Conservation (phyloP, 2,888 invertebrate genomes). For the Nebria brevicollis region DNA sequence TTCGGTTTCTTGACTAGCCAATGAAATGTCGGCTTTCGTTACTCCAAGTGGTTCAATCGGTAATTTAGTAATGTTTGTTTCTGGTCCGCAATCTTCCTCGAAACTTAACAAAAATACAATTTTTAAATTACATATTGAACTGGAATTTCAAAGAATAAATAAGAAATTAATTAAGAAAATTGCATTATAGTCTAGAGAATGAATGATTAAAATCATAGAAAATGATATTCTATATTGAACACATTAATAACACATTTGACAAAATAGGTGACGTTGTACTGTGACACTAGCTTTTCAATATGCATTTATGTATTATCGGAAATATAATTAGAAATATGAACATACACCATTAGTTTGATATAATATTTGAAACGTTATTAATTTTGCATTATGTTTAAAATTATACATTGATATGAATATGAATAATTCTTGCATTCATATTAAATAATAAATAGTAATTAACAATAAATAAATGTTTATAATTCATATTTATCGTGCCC, state of each 20-base stretch:
- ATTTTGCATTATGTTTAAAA: background rate
- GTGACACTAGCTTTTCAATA: background rate
- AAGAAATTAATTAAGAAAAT: background rate
- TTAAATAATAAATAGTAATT: no score
- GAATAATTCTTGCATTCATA: no score
- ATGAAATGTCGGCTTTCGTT: constrained; percentile 24
- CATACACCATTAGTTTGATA: background rate
- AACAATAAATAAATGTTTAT: background rate
- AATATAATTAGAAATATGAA: background rate
- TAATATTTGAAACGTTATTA: background rate
- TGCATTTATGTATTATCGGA: background rate
- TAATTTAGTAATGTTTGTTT: background rate
- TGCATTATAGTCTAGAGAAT: background rate
- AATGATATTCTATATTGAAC: background rate
- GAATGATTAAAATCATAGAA: background rate
- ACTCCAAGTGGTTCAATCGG: constrained; percentile 15
- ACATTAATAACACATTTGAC: no score
- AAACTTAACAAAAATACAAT: constrained; percentile 2
- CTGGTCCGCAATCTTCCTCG: background rate
- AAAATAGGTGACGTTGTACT: background rate
- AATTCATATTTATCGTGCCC: background rate
- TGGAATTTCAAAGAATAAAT: no score
- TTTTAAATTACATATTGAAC: background rate
- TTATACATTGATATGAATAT: no score
- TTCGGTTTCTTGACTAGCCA: constrained; percentile 11